Evolutionary conservation across 2,797 vertebrate genomes (phyloP), one percentile per base, ranked within the genome.

Genomic region (Acanthornis magna): DNA sequence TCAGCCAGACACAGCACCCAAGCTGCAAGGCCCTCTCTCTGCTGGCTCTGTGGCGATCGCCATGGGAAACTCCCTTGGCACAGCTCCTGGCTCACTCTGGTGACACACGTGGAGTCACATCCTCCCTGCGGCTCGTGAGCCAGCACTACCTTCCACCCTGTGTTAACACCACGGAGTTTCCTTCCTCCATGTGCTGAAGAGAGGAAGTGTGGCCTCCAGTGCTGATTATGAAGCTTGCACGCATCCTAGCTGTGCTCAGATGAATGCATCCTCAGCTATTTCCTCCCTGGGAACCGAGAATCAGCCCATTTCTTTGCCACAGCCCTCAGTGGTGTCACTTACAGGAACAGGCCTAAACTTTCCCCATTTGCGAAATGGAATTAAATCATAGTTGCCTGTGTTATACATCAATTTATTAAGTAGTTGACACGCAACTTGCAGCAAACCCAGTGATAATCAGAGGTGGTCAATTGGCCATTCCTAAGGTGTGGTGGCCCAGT

Each of bases 1-100:
- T 55, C 16, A 30, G 43, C 29, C 51, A 81, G 73, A 36, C 40
- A 7, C 3, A 36, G 26, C 36, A 51, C 17, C 38, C 42, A 16
- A 32, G 48, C 32, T 48, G 47, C 14, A 45, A 85, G 55, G 48
- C 16, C n/a, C 16, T 32, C 30, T 45, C 54, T 70, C 50, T 65
- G 62, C 65, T 1, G 6, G 29, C 3, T 1, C 68, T 27, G 72
- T 10, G 14, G 51, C 2, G 1, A 23, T 29, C 2, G 5, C 38
- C 6, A 3, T 67, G 70, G 81, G 67, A 34, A 75, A 43, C 8
- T 80, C 47, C 65, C 50, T 40, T 89, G 26, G 50, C 60, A 30
- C 51, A 72, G 50, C 66, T 75, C 38, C 62, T 61, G 54, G 36
- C 45, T 57, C 26, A 1, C 25, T 70, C 58, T 3, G 18, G 85